Percentiles rank a stretch among this genome's conserved stretches.
Evolutionary conservation across 2,888 invertebrate species (phyloP).

Genomic region (Drosophila tanythrix): DNA sequence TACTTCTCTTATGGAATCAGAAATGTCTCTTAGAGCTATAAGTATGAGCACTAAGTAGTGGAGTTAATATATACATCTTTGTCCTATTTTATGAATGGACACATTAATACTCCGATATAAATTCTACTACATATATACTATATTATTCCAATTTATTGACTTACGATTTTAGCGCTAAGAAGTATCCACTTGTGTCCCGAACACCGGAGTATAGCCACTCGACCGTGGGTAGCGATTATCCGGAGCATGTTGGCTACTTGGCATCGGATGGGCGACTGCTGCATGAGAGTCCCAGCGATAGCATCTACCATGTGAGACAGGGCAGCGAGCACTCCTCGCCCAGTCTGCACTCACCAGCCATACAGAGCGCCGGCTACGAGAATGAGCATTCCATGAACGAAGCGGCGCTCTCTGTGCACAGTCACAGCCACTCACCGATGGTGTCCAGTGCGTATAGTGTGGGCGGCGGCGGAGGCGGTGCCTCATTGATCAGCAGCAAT

Average conservation of each 20-base stretch:
- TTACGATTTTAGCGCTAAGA: slow-evolving; percentile 71
- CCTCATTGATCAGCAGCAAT: slow-evolving; percentile 81
- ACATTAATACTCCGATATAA: background rate
- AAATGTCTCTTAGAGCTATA: background rate
- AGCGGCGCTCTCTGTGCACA: slow-evolving; percentile 65
- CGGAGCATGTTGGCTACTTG: slow-evolving; percentile 73
- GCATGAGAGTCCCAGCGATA: slow-evolving; percentile 68
- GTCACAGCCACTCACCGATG: slow-evolving; percentile 72
- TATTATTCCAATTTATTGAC: background rate
- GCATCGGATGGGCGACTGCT: slow-evolving; percentile 68
- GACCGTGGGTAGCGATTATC: slow-evolving; percentile 74
- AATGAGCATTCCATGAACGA: slow-evolving; percentile 72
- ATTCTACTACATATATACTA: too few relatives aligned
- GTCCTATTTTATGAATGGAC: background rate
- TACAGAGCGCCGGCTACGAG: slow-evolving; percentile 75
- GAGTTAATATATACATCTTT: background rate
- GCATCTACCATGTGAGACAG: slow-evolving; percentile 77
- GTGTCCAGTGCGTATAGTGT: slow-evolving; percentile 75
- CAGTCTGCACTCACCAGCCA: slow-evolving; percentile 82
- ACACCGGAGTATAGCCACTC: slow-evolving; percentile 78
- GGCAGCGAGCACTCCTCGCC: slow-evolving; percentile 82
- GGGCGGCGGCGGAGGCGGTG: slow-evolving; percentile 66
- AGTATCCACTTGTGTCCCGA: slow-evolving; percentile 75
- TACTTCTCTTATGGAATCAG: background rate
- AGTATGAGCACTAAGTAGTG: background rate